Evolutionary conservation across 2,888 invertebrate species (phyloP), one percentile per base, ranked within the genome.

Genomic region (Himalopsyche japonica): DNA sequence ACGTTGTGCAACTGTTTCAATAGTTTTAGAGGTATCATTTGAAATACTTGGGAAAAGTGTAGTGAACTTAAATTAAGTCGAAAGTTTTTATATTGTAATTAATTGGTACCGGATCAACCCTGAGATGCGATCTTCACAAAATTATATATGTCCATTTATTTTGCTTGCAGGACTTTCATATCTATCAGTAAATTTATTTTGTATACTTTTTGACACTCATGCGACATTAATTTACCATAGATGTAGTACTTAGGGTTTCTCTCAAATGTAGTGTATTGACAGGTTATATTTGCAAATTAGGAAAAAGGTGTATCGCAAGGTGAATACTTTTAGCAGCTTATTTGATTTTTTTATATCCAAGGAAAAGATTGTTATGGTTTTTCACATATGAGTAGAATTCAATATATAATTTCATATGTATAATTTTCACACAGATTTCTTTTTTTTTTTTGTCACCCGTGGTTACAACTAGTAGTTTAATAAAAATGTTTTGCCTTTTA

Each of bases 401-500:
- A 57, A 20, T 57, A 4, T 24, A n/a, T 57, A n/a, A 57, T 57
- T 57, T 57, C 24, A 20, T 57, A 20, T n/a, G 24, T 18, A 34
- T 34, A 43, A 43, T 27, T 70, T 70, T 27, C 70, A 70, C 70
- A 30, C 6, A 1, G 24, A 12, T 70, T 70, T 70, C 43, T 43
- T 70, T 70, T 70, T 70, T 15, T 43, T 70, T 70, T 70, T 12
- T 27, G 27, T 27, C 27, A 70, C 30, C 70, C 30, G 30, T 30
- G 70, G 8, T 70, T 12, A 70, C 15, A 70, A 70, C 70, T 57
- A 70, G 70, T 70, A 70, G 70, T 70, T 70, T 70, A 70, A 70
- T 70, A 27, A 70, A 57, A 27, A 70, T 86, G 83, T 87, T 84
- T 86, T 86, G 86, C 87, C 87, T 88, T 88, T 85, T 81, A 85